Evolutionary conservation across 2,113 vertebrate species (phyloP), one percentile per base, ranked within the genome.

Genomic region (Cynopterus brachyotis): DNA sequence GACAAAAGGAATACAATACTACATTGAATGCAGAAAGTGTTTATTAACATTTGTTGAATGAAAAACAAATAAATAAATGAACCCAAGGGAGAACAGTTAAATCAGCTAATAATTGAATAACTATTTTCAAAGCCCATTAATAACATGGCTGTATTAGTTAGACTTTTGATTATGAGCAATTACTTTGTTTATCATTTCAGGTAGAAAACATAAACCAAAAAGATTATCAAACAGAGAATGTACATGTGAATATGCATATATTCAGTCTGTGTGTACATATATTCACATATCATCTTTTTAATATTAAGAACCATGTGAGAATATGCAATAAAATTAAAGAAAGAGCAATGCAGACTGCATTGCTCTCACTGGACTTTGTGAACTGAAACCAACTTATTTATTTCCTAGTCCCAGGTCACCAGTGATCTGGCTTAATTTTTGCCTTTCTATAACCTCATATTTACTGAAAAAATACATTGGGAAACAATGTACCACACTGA

Each of bases 21-120:
- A 40, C 19, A 57, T 42, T 88, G 40, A 83, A 76, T 22, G 15
- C 45, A 73, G 15, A 57, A 96, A 79, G 26, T 83, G 45, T 96
- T 90, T 88, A 83, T 91, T 96, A 97, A 47, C 70, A 96, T 94
- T 94, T 67, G 28, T 73, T 82, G 60, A 95, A 73, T 96, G 78
- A 96, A 96, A 97, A 94, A 92, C 92, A 97, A 96, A 95, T 83
- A 72, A 97, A 81, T 67, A 85, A 91, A 32, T 60, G 7, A 95
- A 94, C 67, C 55, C 40, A 9, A 28, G 22, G 72, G 93, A 93
- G 26, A 85, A 89, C 28, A 93, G 59, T 94, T 86, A 84, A 87
- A 93, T 94, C 78, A 88, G 50, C 96, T 90, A 95, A 97, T 91
- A 96, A 95, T 81, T 98, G 50, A 96, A 42, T 86, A 81, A 88